Evolutionary conservation across 2,113 vertebrate genomes (phyloP), one percentile per base, ranked within the genome.

Genomic region (Baryphthengus martii): DNA sequence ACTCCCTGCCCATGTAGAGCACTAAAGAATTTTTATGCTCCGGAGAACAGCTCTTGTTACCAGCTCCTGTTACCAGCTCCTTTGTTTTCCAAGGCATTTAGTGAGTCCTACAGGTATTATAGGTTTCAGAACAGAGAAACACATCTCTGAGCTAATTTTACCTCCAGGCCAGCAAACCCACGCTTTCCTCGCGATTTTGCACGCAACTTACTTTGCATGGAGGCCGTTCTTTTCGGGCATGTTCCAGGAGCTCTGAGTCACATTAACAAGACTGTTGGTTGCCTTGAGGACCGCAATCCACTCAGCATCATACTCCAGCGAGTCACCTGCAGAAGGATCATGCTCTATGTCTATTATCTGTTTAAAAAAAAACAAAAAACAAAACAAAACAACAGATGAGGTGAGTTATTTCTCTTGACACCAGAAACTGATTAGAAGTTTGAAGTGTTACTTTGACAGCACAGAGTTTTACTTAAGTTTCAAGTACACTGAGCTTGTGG

Each of bases 271-370:
- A 68, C 70, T 90, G 76, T 99, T 96, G n/a, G 99, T 99, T 44
- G 98, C 97, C 93, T 98, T 99, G 56, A 99, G 98, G 81, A 99
- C 94, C 67, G 99, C 98, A 45, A 99, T 98, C 99, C 99, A 99
- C 94, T 99, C 99, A 1, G 98, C 97, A 76, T 99, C 99, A 16
- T 99, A 99, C 83, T 99, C 98, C 35, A 99, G 97, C 2, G 95
- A 90, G 44, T 98, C 98, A 7, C 99, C 97, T 39, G 99, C 99
- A 53, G 71, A 98, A 6, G 98, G 96, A 89, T 99, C 98, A 58
- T 99, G 99, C 13, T 98, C 97, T 87, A 99, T 74, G 4, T 99
- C 99, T 96, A 99, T 97, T 81, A 98, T 97, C 98, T 98, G 62
- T n/a, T 94, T 23, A 67, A 56, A 63, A 86, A 73, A 25, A 35